A percentile compares a stretch with the other conserved stretches of the same genome.
These are phyloP conservation scores for Xestia c-nigrum DNA, from an alignment of 2,888 invertebrate genomes.

Conservation along the genomic window DNA sequence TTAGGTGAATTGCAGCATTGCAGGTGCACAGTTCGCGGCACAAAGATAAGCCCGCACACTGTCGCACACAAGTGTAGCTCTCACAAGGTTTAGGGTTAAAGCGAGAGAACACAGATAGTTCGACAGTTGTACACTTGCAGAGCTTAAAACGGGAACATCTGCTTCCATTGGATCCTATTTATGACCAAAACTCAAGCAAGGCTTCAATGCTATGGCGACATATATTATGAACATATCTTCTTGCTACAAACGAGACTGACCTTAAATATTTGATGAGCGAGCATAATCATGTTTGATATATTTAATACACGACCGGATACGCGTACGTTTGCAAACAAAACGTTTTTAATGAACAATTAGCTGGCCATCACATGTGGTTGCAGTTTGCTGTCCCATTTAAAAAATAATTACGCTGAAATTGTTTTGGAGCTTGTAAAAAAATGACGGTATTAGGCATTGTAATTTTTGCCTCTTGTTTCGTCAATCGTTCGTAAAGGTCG, in stretches of 20 bases:
- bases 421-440: conserved; percentile 8
- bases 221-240: conserved; percentile 16
- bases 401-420: conserved; percentile 35
- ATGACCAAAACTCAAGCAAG: conserved; percentile 44
- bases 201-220: conserved; percentile 33
- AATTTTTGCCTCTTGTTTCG: background rate
- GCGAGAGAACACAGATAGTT: background rate
- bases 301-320: conserved; percentile 33
- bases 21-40: background rate
- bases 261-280: conserved; percentile 54
- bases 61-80: background rate
- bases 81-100: conserved; percentile 13
- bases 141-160: conserved; percentile 24
- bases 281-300: conserved; percentile 30
- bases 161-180: conserved; percentile 36
- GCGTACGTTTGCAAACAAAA: conserved; percentile 22
- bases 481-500: background rate
- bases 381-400: conserved; percentile 23
- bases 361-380: conserved; percentile 12
- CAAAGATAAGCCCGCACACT: conserved; percentile 21
- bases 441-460: conserved; percentile 4
- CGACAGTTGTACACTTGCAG: conserved; percentile 1
- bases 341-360: conserved; percentile 50
- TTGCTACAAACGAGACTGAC: conserved; percentile 11
- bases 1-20: background rate